Conservation (phyloP, 2,113 vertebrate species). For the Halcyon senegalensis region DNA sequence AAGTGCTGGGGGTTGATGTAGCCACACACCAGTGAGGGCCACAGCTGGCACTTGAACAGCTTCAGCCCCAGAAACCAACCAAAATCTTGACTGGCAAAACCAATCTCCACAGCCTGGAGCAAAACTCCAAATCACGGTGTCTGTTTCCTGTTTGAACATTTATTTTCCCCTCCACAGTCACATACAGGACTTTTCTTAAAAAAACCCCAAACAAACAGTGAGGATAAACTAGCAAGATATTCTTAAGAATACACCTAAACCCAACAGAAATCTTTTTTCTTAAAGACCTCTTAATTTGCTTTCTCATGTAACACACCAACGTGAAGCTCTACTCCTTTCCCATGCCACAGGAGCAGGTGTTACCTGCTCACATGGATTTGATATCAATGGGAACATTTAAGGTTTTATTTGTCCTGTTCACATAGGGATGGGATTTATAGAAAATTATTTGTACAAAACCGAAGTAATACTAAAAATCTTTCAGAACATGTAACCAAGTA, state of each 20-base stretch:
- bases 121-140: not conserved
- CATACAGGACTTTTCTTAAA: not conserved
- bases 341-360: not conserved
- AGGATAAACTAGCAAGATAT: not conserved
- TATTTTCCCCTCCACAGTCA: not conserved
- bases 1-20: not conserved
- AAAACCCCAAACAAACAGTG: not conserved
- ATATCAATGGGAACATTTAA: not conserved
- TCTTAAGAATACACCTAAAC: not conserved
- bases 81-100: not conserved
- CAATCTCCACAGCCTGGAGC: not conserved
- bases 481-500: not conserved
- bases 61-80: not conserved
- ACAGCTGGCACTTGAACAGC: not conserved
- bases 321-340: not conserved
- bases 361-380: not conserved
- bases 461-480: not conserved
- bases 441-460: not conserved
- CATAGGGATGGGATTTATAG: not conserved
- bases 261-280: not conserved
- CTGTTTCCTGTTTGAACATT: fast-evolving
- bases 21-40: not conserved
- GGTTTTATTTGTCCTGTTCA: not conserved
- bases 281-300: not conserved
- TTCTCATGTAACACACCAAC: not conserved